These are phyloP conservation scores for Crioceris asparagi DNA, from an alignment of 2,888 invertebrate species.

Conservation along the genomic window DNA sequence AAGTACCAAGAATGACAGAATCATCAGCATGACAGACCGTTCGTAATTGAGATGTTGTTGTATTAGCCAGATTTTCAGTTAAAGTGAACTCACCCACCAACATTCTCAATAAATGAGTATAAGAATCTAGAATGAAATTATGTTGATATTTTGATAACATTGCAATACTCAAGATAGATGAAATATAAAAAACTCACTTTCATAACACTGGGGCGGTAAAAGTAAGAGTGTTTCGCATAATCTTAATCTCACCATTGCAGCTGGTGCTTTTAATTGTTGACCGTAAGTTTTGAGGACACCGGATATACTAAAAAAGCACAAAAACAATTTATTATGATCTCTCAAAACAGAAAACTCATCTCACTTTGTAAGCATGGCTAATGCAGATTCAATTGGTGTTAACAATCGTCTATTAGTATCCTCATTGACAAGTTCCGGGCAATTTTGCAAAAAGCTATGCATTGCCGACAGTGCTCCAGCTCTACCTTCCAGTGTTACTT, in stretches of 20 bases:
- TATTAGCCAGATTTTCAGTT: conserved; percentile 87
- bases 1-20: conserved; percentile 85
- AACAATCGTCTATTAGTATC: conserved; percentile 83
- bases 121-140: conserved; percentile 45
- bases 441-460: conserved; percentile 85
- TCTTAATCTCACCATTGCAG: conserved; percentile 85
- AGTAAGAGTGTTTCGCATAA: conserved; percentile 79
- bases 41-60: conserved; percentile 73
- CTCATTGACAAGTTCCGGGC: conserved; percentile 82
- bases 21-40: conserved; percentile 81
- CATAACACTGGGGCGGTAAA: conserved; percentile 68
- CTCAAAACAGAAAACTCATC: conserved; percentile 26
- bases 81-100: conserved; percentile 91
- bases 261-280: conserved; percentile 85
- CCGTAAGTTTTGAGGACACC: conserved; percentile 81
- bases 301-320: conserved; percentile 53
- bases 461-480: conserved; percentile 94
- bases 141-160: conserved; percentile 2
- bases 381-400: conserved; percentile 88
- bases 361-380: conserved; percentile 90
- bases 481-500: conserved; percentile 90
- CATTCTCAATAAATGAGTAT: conserved; percentile 80
- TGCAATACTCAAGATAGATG: not conserved
- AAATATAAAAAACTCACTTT: conserved; percentile 43
- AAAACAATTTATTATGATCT: no score